A percentile compares a stretch with the other conserved stretches of the same genome.
Conservation (phyloP, 2,797 vertebrate genomes). For the Poecile montanus region DNA sequence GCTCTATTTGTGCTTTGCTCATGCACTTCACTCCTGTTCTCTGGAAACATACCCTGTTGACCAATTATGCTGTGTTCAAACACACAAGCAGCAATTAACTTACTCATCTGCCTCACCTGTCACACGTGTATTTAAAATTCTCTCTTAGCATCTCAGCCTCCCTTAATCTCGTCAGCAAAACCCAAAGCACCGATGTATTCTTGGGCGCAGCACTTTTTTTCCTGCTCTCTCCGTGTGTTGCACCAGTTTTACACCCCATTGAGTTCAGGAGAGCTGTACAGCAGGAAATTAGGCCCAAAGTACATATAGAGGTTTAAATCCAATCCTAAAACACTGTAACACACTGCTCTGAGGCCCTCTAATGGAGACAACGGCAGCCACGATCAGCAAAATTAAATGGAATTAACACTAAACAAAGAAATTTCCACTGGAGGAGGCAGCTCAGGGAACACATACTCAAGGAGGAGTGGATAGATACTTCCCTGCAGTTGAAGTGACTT, state of each 20-base stretch:
- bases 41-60: slow-evolving; percentile 46
- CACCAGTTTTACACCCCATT: slow-evolving; percentile 41
- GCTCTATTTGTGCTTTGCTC: slow-evolving; percentile 3
- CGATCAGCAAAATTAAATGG: background rate
- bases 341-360: slow-evolving; percentile 65
- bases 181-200: slow-evolving; percentile 37
- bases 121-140: slow-evolving; percentile 48
- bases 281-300: slow-evolving; percentile 49
- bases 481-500: background rate
- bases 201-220: background rate
- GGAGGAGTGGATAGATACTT: background rate
- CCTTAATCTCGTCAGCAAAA: slow-evolving; percentile 22
- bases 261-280: slow-evolving; percentile 24
- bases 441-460: background rate
- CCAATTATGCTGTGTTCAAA: slow-evolving; percentile 33
- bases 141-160: background rate
- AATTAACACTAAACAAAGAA: slow-evolving; percentile 40
- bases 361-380: slow-evolving; percentile 57
- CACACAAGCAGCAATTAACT: slow-evolving; percentile 46
- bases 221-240: background rate
- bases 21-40: background rate
- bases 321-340: background rate
- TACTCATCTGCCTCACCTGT: slow-evolving; percentile 38
- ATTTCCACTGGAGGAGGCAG: background rate
- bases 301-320: slow-evolving; percentile 28